phyloP scores from a whole-genome alignment of 2,888 invertebrate genomes.

The Tetragnatha montana region DNA sequence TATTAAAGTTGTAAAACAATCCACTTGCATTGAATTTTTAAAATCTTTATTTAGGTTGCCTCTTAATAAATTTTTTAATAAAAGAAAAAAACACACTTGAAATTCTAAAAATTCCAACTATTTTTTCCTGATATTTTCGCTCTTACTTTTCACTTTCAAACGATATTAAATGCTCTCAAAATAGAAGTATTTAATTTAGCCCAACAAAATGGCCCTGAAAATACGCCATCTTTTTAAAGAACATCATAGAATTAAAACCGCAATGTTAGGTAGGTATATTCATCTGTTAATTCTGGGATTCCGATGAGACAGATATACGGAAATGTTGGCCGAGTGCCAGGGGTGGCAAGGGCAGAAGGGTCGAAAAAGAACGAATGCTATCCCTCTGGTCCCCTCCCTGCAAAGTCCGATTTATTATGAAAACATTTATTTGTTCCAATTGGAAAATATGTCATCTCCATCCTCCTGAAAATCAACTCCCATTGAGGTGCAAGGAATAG shows the following conservation, averaged over 20 bases:
- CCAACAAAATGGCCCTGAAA: too few species aligned
- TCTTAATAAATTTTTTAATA: too few species aligned
- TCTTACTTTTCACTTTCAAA: too few species aligned
- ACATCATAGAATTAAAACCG: background rate
- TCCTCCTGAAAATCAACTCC: background rate
- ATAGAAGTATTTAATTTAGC: too few species aligned
- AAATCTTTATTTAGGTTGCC: too few species aligned
- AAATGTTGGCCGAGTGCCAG: background rate
- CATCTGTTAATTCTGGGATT: background rate
- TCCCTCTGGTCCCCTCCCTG: background rate
- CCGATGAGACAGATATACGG: background rate
- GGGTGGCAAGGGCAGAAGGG: background rate
- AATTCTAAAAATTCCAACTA: too few species aligned
- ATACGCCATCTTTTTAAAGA: background rate
- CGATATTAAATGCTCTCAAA: too few species aligned
- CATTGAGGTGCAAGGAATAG: background rate
- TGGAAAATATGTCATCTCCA: background rate
- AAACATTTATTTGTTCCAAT: background rate
- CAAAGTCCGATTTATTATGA: background rate
- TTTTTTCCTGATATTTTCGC: too few species aligned
- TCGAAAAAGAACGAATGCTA: background rate
- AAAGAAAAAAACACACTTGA: too few species aligned
- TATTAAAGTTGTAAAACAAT: too few species aligned
- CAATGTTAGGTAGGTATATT: background rate
- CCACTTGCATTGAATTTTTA: too few species aligned